These are phyloP conservation scores for Triops longicaudatus DNA, from an alignment of 1,140 invertebrate genomes.

Conservation along the genomic window DNA sequence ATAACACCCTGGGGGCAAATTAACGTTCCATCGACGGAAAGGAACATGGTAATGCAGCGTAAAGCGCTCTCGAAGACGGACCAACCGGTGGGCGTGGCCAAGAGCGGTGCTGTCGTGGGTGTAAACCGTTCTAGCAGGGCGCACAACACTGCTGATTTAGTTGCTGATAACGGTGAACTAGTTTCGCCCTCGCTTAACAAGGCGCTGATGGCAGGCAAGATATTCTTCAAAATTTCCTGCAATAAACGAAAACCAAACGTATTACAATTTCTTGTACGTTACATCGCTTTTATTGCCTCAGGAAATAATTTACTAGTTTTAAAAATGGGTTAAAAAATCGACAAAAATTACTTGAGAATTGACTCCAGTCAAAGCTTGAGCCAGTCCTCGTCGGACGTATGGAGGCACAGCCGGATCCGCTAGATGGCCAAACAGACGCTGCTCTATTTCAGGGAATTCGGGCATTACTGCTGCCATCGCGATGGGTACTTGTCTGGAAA, in stretches of 20 bases:
- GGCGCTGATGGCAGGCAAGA: not conserved
- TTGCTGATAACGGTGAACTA: not conserved
- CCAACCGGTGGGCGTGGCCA: constrained; percentile 2
- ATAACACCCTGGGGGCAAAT: constrained; percentile 25
- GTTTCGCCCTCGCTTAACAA: not conserved
- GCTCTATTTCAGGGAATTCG: not conserved
- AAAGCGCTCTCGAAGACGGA: constrained; percentile 20
- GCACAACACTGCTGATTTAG: constrained; percentile 6
- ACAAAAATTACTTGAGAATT: not conserved
- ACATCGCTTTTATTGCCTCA: not conserved
- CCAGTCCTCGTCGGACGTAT: constrained; percentile 21
- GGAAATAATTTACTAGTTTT: no score
- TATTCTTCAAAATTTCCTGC: not conserved
- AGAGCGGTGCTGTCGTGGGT: not conserved
- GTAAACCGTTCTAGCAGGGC: constrained; percentile 21
- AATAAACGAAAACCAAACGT: not conserved
- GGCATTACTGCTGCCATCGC: not conserved
- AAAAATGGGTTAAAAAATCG: no score
- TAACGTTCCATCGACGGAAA: constrained; percentile 21
- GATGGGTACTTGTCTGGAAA: not conserved
- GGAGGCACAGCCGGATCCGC: constrained; percentile 10
- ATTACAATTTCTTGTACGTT: not conserved
- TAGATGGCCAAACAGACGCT: not conserved
- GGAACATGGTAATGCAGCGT: not conserved
- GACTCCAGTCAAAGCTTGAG: not conserved